Conservation (phyloP, 2,888 invertebrate species). For the Pachydiplax longipennis region DNA sequence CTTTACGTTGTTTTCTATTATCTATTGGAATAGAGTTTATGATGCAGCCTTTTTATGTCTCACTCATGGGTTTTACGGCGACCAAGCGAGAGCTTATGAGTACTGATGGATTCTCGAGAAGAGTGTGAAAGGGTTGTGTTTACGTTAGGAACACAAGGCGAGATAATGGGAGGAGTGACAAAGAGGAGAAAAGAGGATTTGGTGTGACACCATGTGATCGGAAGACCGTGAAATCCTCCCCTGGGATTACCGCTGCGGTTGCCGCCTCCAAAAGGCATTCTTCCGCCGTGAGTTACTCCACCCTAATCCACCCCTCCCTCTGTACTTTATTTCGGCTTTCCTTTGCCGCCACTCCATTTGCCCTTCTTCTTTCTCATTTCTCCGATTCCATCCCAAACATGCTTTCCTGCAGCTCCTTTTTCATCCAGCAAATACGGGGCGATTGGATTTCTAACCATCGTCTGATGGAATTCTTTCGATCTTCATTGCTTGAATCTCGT, state of each 20-base stretch:
- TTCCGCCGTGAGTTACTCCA: not conserved
- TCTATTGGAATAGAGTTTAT: too few species aligned
- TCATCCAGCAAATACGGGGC: too few species aligned
- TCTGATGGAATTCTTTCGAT: too few species aligned
- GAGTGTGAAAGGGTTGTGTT: slow-evolving; percentile 19
- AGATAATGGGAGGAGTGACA: not conserved
- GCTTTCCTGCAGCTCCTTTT: not conserved
- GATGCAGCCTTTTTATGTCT: too few species aligned
- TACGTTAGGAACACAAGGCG: not conserved
- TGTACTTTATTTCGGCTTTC: not conserved
- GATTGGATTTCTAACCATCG: too few species aligned
- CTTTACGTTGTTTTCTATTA: too few species aligned
- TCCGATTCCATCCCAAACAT: not conserved
- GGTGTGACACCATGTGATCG: not conserved
- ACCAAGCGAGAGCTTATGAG: not conserved
- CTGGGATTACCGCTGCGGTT: not conserved
- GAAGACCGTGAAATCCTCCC: not conserved
- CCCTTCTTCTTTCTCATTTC: not conserved
- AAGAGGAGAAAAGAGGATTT: not conserved
- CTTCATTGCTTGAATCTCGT: too few species aligned
- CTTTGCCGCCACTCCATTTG: not conserved
- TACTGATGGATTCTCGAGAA: not conserved
- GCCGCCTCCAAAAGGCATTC: not conserved
- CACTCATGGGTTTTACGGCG: too few species aligned
- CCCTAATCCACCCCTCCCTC: not conserved